Percentiles rank a stretch among this genome's conserved stretches.
Evolutionary conservation across 37 sponge, comb jelly and placozoan species (phyloP).

Genomic region (Aplysina aerophoba): DNA sequence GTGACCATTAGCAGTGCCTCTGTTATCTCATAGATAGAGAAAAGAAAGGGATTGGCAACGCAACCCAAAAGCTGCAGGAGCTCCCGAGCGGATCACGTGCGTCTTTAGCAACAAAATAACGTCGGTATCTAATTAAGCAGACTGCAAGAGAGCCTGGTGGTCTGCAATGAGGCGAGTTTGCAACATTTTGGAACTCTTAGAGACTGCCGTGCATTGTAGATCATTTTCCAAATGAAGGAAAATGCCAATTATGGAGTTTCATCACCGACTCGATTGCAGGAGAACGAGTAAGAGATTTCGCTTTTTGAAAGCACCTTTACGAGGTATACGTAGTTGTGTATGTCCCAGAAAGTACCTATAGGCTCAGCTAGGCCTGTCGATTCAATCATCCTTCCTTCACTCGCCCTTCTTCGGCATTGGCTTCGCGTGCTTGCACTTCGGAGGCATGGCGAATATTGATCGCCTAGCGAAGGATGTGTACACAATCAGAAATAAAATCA

Average conservation of each 20-base stretch:
- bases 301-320: background rate
- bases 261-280: background rate
- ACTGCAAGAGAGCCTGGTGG: no score
- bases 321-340: background rate
- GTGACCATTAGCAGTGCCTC: no score
- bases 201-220: background rate
- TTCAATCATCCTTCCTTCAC: constrained; percentile 21
- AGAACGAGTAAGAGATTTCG: background rate
- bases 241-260: background rate
- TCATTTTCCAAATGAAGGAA: background rate
- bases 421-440: no score
- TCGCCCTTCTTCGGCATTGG: no score
- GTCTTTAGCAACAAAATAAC: no score
- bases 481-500: no score
- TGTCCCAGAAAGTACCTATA: background rate
- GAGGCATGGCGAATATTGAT: no score
- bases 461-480: no score
- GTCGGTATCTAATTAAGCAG: no score
- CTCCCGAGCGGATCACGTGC: constrained; percentile 33
- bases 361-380: background rate
- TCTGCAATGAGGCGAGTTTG: no score
- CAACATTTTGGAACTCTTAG: no score
- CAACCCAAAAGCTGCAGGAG: constrained; percentile 14
- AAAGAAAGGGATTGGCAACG: background rate
- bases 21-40: no score